These are phyloP conservation scores for Melikaiella ostensackeni DNA, from an alignment of 2,888 invertebrate genomes.

Conservation along the genomic window DNA sequence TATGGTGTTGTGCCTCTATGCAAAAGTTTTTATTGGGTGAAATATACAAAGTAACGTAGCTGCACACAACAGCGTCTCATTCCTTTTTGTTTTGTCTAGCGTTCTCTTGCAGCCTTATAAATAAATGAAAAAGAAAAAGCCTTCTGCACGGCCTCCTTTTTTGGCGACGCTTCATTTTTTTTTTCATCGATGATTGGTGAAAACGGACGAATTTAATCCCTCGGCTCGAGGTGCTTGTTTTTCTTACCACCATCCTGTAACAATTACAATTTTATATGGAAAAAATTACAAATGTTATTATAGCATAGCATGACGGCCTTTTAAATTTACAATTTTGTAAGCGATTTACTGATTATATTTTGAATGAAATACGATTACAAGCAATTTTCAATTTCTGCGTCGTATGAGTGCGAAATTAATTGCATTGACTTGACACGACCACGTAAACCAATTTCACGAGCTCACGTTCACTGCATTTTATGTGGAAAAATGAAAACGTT, in stretches of 20 bases:
- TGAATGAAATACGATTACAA: neutral
- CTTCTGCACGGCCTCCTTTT: neutral
- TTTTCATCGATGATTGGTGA: neutral
- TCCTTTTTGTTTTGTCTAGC: neutral
- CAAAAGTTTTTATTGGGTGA: conserved; percentile 41
- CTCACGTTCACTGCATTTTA: conserved; percentile 3
- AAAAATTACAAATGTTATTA: neutral
- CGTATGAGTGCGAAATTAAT: conserved; percentile 1
- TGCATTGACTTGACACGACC: conserved; percentile 19
- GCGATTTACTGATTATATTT: neutral
- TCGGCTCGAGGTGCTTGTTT: neutral
- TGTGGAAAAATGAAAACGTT: neutral
- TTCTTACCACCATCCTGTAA: conserved; percentile 33
- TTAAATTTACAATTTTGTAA: neutral
- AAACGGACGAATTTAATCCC: neutral
- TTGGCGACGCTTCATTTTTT: neutral
- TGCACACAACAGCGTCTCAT: neutral
- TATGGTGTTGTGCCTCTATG: conserved; percentile 33
- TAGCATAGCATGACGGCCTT: neutral
- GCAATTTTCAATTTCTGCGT: neutral
- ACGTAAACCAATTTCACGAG: conserved; percentile 24
- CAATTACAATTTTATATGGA: neutral
- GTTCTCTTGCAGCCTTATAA: conserved; percentile 2
- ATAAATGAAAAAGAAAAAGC: neutral
- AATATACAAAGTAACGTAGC: conserved; percentile 41